Evolutionary conservation across 2,797 vertebrate species (phyloP).

Genomic region (Mormyrops attenuatus): DNA sequence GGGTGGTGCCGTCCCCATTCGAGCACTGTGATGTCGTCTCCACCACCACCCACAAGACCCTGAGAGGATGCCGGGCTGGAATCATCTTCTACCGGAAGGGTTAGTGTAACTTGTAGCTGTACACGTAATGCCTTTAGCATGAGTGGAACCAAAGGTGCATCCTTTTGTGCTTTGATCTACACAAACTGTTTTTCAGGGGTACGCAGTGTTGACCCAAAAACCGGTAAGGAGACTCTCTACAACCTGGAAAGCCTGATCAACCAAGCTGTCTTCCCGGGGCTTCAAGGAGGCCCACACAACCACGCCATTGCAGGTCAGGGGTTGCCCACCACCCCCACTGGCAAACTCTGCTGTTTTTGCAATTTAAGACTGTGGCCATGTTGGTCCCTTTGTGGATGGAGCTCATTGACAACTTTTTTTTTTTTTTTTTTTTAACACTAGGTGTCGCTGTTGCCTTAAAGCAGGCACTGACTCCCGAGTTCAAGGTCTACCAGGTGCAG

Average conservation of each 20-base stretch:
- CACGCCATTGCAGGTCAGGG: constrained; percentile 88
- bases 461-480: constrained; percentile 85
- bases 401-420: neutral
- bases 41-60: constrained; percentile 94
- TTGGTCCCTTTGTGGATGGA: neutral
- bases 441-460: constrained; percentile 87
- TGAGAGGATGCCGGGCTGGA: constrained; percentile 88
- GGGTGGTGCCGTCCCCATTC: constrained; percentile 85
- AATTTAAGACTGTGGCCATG: neutral
- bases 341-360: no score
- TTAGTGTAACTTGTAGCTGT: constrained; percentile 37
- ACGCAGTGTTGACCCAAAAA: constrained; percentile 78
- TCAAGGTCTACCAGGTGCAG: constrained; percentile 82
- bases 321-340: neutral
- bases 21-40: constrained; percentile 82
- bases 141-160: neutral
- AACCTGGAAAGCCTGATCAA: constrained; percentile 89
- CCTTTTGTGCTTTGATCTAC: neutral
- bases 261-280: constrained; percentile 91
- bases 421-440: constrained; percentile 41
- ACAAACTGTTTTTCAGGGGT: constrained; percentile 60
- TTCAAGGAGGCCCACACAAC: constrained; percentile 96
- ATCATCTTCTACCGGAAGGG: constrained; percentile 94
- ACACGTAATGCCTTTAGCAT: no score
- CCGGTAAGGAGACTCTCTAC: constrained; percentile 78